Evolutionary conservation across 2,113 vertebrate genomes (phyloP).

Genomic region (Myxocyprinus asiaticus): DNA sequence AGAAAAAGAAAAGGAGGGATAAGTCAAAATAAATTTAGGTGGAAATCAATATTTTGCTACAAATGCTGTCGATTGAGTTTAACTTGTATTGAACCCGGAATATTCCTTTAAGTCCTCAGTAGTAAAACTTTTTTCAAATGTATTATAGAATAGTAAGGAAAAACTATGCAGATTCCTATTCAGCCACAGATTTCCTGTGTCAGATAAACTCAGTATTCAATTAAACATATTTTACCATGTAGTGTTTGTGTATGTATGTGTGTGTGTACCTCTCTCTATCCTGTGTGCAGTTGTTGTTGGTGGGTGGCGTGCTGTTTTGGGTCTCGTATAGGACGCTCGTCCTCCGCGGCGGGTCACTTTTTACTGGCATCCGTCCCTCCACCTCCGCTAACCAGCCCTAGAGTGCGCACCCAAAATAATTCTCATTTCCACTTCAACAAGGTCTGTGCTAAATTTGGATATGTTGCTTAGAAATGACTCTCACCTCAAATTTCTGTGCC

Average conservation of each 20-base stretch:
- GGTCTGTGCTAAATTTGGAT: not conserved
- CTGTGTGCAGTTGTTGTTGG: constrained; percentile 87
- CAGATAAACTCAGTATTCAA: too few relatives aligned
- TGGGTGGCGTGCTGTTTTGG: constrained; percentile 75
- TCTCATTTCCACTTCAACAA: not conserved
- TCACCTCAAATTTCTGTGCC: constrained; percentile 94
- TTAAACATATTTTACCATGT: too few relatives aligned
- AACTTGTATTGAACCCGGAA: too few relatives aligned
- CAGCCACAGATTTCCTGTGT: too few relatives aligned
- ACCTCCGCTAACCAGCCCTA: constrained; percentile 95
- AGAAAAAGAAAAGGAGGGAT: too few relatives aligned
- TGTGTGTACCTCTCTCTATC: constrained; percentile 90
- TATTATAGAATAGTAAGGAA: too few relatives aligned
- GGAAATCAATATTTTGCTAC: too few relatives aligned
- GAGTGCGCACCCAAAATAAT: constrained; percentile 44
- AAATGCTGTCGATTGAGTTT: too few relatives aligned
- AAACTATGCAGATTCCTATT: too few relatives aligned
- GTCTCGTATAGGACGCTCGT: constrained; percentile 85
- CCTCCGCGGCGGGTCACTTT: constrained; percentile 77
- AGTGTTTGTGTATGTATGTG: constrained; percentile 19
- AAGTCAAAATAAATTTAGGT: too few relatives aligned
- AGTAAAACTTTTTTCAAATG: too few relatives aligned
- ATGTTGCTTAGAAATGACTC: constrained; percentile 13
- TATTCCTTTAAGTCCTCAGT: too few relatives aligned
- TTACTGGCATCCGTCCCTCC: constrained; percentile 84